Evolutionary conservation across 2,797 vertebrate species (phyloP).

Genomic region (Brachyrhaphis roseni): DNA sequence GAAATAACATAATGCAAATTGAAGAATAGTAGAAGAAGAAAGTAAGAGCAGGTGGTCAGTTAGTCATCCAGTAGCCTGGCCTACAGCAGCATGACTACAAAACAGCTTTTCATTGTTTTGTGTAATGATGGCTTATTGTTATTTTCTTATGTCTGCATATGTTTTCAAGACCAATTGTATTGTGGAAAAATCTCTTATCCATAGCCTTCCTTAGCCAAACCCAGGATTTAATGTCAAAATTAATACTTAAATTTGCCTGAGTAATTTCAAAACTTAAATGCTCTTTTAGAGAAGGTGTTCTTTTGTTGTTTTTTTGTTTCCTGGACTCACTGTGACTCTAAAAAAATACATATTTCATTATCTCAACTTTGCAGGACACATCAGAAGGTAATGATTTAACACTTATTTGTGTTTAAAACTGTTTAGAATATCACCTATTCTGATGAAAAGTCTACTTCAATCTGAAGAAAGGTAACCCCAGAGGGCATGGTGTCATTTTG

Average conservation of each 20-base stretch:
- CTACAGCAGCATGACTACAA: no score
- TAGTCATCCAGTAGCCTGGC: no score
- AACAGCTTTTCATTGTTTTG: slow-evolving; percentile 52
- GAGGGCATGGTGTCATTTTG: not conserved
- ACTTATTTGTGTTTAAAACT: not conserved
- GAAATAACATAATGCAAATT: no score
- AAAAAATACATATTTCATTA: not conserved
- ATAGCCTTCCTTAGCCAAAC: not conserved
- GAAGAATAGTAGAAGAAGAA: no score
- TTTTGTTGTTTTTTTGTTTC: not conserved
- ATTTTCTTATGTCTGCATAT: slow-evolving; percentile 24
- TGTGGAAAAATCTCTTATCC: not conserved
- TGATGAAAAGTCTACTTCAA: no score
- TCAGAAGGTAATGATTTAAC: not conserved
- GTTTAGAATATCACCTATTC: not conserved
- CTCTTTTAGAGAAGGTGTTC: not conserved
- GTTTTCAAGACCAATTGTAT: not conserved
- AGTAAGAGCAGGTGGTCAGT: no score
- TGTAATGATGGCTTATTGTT: slow-evolving; percentile 60
- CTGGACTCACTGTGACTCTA: not conserved
- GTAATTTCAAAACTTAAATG: not conserved
- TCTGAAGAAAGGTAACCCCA: not conserved
- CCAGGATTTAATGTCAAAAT: not conserved
- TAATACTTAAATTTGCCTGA: not conserved
- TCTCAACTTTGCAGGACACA: not conserved